Conservation (phyloP, 2,888 invertebrate species). For the Steromphala cineraria region DNA sequence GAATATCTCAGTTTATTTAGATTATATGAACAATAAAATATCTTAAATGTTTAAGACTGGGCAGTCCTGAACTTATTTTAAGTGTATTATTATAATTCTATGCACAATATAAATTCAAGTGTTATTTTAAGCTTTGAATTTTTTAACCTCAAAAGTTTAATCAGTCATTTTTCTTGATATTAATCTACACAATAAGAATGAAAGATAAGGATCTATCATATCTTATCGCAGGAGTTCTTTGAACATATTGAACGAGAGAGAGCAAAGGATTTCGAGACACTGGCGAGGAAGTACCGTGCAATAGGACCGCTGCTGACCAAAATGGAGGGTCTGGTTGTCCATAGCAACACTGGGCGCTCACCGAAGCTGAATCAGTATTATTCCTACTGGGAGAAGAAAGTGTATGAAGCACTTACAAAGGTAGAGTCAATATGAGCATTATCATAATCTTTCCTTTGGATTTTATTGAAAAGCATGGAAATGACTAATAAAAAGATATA, state of each 20-base stretch:
- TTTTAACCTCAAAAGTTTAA: no score
- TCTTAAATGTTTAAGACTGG: no score
- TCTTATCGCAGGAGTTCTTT: constrained; percentile 81
- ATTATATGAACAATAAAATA: no score
- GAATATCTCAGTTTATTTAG: no score
- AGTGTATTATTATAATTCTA: no score
- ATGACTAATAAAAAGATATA: no score
- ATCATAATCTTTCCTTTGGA: background rate
- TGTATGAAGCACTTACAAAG: constrained; percentile 83
- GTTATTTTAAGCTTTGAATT: no score
- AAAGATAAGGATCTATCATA: background rate
- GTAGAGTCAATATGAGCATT: constrained; percentile 63
- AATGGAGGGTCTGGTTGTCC: constrained; percentile 88
- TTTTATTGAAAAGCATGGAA: background rate
- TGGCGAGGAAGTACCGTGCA: constrained; percentile 86
- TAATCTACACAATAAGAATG: no score
- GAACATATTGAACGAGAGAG: constrained; percentile 83
- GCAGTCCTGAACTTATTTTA: no score
- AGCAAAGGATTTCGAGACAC: constrained; percentile 81
- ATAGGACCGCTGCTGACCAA: constrained; percentile 89
- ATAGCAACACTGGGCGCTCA: constrained; percentile 85
- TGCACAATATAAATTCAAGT: no score
- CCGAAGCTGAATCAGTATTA: constrained; percentile 87
- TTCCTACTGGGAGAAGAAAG: constrained; percentile 87
- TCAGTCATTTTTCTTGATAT: no score